phyloP scores from a whole-genome alignment of 1,140 invertebrate species.

The Scylla paramamosain region DNA sequence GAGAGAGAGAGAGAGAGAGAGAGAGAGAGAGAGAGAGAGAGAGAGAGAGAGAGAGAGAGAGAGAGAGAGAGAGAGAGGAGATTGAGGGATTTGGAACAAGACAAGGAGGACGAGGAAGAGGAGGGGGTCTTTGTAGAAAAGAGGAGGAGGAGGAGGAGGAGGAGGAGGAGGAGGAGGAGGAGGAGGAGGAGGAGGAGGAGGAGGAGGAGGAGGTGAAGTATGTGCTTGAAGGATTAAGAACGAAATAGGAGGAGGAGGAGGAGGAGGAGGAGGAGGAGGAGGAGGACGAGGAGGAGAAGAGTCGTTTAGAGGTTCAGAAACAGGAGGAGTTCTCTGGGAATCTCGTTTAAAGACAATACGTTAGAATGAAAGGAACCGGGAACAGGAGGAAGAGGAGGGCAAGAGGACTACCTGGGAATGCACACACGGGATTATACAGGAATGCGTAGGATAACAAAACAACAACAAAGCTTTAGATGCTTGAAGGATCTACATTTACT shows the following conservation, averaged over 20 bases:
- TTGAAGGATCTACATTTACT: too few species aligned
- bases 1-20: neutral
- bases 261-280: neutral
- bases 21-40: conserved; percentile 33
- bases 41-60: conserved; percentile 22
- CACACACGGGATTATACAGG: too few species aligned
- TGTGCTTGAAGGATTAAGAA: neutral
- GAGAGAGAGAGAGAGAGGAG: conserved; percentile 42
- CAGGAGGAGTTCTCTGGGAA: too few species aligned
- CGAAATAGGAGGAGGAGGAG: neutral
- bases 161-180: conserved; percentile 5
- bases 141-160: neutral
- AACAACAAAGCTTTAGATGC: too few species aligned
- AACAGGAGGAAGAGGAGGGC: neutral
- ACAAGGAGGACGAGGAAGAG: neutral
- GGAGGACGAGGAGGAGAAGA: too few species aligned
- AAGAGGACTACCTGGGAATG: too few species aligned
- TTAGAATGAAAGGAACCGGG: neutral
- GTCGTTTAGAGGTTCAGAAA: too few species aligned
- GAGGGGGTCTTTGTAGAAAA: neutral
- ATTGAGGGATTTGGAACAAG: neutral
- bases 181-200: conserved; percentile 36
- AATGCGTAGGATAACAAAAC: neutral
- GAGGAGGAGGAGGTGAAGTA: neutral
- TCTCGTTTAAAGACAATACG: too few species aligned